Evolutionary conservation across 1,140 invertebrate species (phyloP).

Genomic region (Phthorimaea operculella): DNA sequence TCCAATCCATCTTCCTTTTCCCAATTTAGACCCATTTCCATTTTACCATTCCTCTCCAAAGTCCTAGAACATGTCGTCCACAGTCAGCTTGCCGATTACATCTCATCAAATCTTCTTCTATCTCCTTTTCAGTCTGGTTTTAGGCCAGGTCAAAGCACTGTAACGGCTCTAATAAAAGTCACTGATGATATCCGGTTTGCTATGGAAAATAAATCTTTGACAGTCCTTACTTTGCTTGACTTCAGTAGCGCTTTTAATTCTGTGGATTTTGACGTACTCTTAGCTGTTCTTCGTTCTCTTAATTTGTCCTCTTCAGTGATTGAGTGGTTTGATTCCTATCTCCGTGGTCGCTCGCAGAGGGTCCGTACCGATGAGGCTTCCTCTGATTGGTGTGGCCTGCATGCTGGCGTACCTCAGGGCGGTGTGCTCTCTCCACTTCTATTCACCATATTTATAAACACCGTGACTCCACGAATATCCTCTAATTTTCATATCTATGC

Average conservation of each 20-base stretch:
- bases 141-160: no score
- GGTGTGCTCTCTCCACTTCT: slow-evolving; percentile 2
- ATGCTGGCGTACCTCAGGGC: background rate
- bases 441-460: background rate
- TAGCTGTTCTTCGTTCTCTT: background rate
- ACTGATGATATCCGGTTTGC: slow-evolving; percentile 7
- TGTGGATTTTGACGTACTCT: slow-evolving; percentile 6
- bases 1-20: slow-evolving; percentile 3
- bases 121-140: no score
- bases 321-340: background rate
- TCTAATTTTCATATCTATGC: slow-evolving; percentile 4
- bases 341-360: background rate
- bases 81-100: no score
- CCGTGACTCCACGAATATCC: background rate
- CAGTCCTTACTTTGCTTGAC: background rate
- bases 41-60: no score
- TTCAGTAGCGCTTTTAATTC: slow-evolving; percentile 9
- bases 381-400: background rate
- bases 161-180: no score
- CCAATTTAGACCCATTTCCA: slow-evolving; percentile 3
- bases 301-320: background rate
- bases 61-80: no score
- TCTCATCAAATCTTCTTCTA: no score
- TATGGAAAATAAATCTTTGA: slow-evolving; percentile 1
- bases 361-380: background rate